phyloP scores from a whole-genome alignment of 2,113 vertebrate genomes.

The Nothoprocta perdicaria region DNA sequence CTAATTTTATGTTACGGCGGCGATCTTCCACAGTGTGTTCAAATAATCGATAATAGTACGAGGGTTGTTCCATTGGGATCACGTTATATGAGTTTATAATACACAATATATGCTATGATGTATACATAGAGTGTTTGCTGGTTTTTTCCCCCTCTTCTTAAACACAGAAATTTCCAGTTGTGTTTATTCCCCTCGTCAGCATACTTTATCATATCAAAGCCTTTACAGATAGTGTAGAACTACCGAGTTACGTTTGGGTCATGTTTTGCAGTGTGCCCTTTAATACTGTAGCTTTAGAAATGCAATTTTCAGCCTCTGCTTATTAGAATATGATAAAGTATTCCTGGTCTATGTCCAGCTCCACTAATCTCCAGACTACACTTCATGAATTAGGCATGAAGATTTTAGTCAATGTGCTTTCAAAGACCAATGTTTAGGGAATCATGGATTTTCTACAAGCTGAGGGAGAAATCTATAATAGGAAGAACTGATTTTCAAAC shows the following conservation, averaged over 20 bases:
- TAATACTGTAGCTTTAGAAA: conserved; percentile 99
- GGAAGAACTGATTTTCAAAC: conserved; percentile 87
- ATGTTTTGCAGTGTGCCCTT: conserved; percentile 93
- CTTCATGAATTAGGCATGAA: conserved; percentile 95
- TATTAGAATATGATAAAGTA: conserved; percentile 99
- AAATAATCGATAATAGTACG: conserved; percentile 69
- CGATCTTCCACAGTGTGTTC: conserved; percentile 66
- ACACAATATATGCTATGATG: conserved; percentile 73
- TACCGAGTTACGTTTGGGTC: conserved; percentile 89
- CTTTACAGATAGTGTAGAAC: conserved; percentile 87
- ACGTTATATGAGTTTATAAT: conserved; percentile 76
- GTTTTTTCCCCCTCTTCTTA: conserved; percentile 35
- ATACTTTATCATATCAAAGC: conserved; percentile 98
- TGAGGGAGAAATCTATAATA: conserved; percentile 88
- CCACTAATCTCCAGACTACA: conserved; percentile 85
- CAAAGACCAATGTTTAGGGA: conserved; percentile 89
- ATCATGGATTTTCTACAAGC: conserved; percentile 88
- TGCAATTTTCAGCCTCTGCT: conserved; percentile 95
- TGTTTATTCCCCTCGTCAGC: conserved; percentile 96
- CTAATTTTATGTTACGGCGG: conserved; percentile 64
- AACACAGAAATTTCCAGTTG: conserved; percentile 82
- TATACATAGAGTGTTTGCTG: conserved; percentile 72
- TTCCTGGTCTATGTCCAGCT: conserved; percentile 87
- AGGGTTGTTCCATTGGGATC: conserved; percentile 70
- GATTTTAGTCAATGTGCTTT: conserved; percentile 89